Base-by-base conservation (phyloP, 1,140 invertebrate species). In the Apis dorsata region DNA sequence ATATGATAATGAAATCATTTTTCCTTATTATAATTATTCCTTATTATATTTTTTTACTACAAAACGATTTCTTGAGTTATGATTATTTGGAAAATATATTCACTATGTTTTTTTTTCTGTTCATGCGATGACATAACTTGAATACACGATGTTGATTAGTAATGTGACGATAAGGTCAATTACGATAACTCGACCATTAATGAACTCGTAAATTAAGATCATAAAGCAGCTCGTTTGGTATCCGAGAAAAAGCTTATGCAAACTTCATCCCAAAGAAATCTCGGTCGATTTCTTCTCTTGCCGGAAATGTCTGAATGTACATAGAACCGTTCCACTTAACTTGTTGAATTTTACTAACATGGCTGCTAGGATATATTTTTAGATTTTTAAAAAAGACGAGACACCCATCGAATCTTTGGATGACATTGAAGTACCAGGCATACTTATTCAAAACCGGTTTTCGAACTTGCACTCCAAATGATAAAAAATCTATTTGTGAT, bases 111-210 rank as follows among this genome's bases (percentile, higher is more conserved):
- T 79, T 28, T 44, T 44, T 44, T 62, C 66, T 17, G 15, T 28
- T 55, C n/a, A 53, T 10, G 17, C 2, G 44, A 19, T 77, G 65
- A 60, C 55, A 73, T 76, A 81, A 77, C 51, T 69, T 53, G 44
- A 76, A 24, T 24, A 24, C 65, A 44, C 79, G 62, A 66, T n/a
- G 80, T 17, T 77, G 74, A 77, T 81, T 77, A 81, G 44, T 51
- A 66, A 19, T 19, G 49, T 34, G 49, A n/a, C 55, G 80, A 77
- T 69, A 69, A 77, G 80, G 80, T 82, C 73, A 82, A 82, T 82
- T 44, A 77, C 65, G 80, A 82, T 82, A 82, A 82, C 80, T 76
- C 17, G 49, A 24, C 2, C 63, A 69, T 69, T 82, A 82, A 82
- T 77, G 73, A 82, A 51, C n/a, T 21, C 65, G 28, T 69, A 71